These are phyloP conservation scores for Drosophila lacteicornis DNA, from an alignment of 1,140 invertebrate species.

Conservation along the genomic window DNA sequence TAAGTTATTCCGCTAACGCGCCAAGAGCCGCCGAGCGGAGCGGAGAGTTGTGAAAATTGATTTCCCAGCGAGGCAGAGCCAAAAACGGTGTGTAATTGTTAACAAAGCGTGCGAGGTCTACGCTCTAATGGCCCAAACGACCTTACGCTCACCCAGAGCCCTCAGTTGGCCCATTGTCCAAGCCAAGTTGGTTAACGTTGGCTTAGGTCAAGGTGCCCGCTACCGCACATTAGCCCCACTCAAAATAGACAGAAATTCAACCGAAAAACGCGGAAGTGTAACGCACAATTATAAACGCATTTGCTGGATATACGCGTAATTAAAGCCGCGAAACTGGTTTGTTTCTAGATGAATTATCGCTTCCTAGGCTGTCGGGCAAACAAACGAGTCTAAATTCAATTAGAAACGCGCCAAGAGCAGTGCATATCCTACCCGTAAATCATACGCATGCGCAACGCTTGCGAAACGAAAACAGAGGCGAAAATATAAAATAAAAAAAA, in stretches of 20 bases:
- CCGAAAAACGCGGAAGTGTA: conserved; percentile 45
- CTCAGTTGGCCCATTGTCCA: conserved; percentile 13
- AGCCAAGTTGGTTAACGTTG: conserved; percentile 26
- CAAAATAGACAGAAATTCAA: background rate
- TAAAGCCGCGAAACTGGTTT: conserved; percentile 48
- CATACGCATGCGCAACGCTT: conserved; percentile 53
- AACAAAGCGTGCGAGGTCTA: conserved; percentile 26
- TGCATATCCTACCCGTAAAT: conserved; percentile 22
- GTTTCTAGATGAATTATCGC: conserved; percentile 31
- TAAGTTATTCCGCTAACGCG: conserved; percentile 26
- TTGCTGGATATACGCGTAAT: conserved; percentile 35
- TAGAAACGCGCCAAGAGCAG: conserved; percentile 41
- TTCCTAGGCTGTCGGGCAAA: conserved; percentile 34
- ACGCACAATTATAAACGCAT: conserved; percentile 50
- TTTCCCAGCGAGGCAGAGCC: conserved; percentile 25
- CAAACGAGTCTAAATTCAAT: conserved; percentile 51
- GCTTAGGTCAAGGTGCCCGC: conserved; percentile 49
- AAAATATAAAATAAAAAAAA: background rate
- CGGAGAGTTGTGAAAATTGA: conserved; percentile 58
- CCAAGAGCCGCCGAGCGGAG: conserved; percentile 19
- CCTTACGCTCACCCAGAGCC: conserved; percentile 50
- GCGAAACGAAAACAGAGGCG: conserved; percentile 37
- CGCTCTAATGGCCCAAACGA: conserved; percentile 49
- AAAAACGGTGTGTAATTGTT: conserved; percentile 38
- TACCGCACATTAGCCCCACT: conserved; percentile 14